Evolutionary conservation across 2,797 vertebrate species (phyloP), one percentile per base, ranked within the genome.

Genomic region (Phoeniculus purpureus): DNA sequence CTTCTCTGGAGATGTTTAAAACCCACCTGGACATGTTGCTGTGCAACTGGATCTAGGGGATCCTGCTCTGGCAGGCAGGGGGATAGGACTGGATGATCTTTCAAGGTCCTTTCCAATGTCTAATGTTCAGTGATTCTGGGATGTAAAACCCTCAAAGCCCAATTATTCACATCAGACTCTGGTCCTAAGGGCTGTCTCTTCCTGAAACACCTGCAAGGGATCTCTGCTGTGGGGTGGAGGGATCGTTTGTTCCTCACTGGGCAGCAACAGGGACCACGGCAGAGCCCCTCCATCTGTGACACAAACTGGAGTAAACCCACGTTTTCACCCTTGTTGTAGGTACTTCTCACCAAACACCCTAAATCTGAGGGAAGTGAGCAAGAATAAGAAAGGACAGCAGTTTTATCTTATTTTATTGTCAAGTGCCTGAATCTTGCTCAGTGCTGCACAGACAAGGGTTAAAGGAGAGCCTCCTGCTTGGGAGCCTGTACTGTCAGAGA

Each of bases 191-290:
- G 31, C 3, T 59, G 29, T 32, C 7, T 32, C 4, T 11, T 45
- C 70, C 25, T 3, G 2, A 40, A 83, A 37, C 70, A 62, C 64
- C 87, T 66, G 51, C 45, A 58, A 34, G 16, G 51, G 26, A 50
- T 1, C 13, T 17, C 12, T 47, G 19, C 62, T 8, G 19, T 0
- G 10, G 67, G 62, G 5, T 26, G 60, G 71, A 8, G 60, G 22
- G 60, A 15, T 40, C 3, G 4, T 51, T 51, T 12, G 10, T 55
- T 71, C 50, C 56, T 60, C 71, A 9, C 81, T 7, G 9, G 9
- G 1, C 32, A 32, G 47, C 54, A 13, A n/a, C 55, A 4, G 0
- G 0, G 17, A 6, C 48, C 26, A 0, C 0, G 22, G 51, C 29
- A 43, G 51, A 10, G n/a, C 7, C 43, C 18, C 18, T 3, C 18